These are phyloP conservation scores for Osmerus eperlanus DNA, from an alignment of 2,113 vertebrate genomes.

Conservation along the genomic window DNA sequence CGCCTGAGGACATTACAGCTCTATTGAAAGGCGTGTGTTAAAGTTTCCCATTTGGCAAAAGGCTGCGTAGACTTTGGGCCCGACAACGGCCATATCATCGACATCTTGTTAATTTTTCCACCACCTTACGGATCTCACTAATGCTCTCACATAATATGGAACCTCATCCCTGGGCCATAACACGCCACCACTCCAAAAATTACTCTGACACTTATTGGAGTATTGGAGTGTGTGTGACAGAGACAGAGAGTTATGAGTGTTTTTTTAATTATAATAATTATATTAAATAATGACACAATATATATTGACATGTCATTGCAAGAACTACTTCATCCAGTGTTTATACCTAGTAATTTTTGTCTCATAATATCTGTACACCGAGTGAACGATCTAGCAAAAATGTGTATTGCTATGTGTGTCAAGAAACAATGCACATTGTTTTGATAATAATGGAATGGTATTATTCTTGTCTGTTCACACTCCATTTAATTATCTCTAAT, in stretches of 20 bases:
- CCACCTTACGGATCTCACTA: constrained; percentile 26
- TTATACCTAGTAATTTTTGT: too few species aligned
- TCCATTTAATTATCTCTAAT: constrained; percentile 1
- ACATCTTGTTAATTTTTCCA: constrained; percentile 29
- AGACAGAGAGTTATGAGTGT: neutral
- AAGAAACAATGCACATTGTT: neutral
- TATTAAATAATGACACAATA: neutral
- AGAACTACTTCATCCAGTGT: too few species aligned
- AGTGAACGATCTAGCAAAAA: too few species aligned
- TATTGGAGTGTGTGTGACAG: neutral
- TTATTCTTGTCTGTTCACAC: constrained; percentile 1
- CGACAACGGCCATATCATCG: constrained; percentile 18
- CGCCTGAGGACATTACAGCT: constrained; percentile 4
- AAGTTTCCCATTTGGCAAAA: constrained; percentile 30
- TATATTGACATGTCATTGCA: too few species aligned
- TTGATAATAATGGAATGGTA: neutral
- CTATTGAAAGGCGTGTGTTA: constrained; percentile 18
- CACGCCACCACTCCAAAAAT: constrained; percentile 1
- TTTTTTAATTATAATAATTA: too few species aligned
- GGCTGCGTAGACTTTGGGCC: neutral
- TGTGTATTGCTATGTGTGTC: too few species aligned
- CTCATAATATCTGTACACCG: too few species aligned
- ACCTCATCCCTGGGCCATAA: constrained; percentile 7
- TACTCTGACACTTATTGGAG: neutral
- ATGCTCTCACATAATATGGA: constrained; percentile 7